Conservation (phyloP, 2,888 invertebrate species). For the Amiota mariae region DNA sequence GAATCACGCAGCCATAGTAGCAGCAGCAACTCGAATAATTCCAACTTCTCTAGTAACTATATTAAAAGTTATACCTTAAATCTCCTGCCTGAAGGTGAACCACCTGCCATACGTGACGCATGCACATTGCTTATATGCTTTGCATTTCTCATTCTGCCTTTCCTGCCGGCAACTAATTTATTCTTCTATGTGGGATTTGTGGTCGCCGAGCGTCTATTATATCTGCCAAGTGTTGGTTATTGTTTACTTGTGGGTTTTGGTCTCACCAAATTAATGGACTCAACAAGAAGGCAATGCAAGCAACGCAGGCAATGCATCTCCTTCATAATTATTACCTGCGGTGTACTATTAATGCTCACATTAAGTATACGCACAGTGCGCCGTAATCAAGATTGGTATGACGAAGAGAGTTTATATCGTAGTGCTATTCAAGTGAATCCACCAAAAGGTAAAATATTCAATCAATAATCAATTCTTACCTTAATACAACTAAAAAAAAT, state of each 20-base stretch:
- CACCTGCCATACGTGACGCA: slow-evolving; percentile 51
- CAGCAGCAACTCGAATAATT: slow-evolving; percentile 66
- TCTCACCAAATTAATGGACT: slow-evolving; percentile 73
- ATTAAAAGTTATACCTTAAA: slow-evolving; percentile 38
- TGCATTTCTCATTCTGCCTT: slow-evolving; percentile 90
- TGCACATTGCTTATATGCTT: slow-evolving; percentile 77
- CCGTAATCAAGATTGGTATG: slow-evolving; percentile 92
- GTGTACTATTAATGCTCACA: slow-evolving; percentile 78
- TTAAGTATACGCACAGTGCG: slow-evolving; percentile 85
- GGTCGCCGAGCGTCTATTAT: slow-evolving; percentile 95
- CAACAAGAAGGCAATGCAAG: slow-evolving; percentile 36
- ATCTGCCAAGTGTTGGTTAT: slow-evolving; percentile 96
- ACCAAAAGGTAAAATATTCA: slow-evolving; percentile 86
- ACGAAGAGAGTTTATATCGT: slow-evolving; percentile 93
- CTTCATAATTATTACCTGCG: slow-evolving; percentile 64
- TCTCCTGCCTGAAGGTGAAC: slow-evolving; percentile 57
- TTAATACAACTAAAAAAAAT: not conserved
- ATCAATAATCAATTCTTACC: not conserved
- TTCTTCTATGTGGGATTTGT: slow-evolving; percentile 99
- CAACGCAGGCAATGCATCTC: not conserved
- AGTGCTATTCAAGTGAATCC: slow-evolving; percentile 95
- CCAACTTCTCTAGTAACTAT: slow-evolving; percentile 48
- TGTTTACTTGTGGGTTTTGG: slow-evolving; percentile 90
- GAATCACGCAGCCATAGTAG: slow-evolving; percentile 69
- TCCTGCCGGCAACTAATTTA: slow-evolving; percentile 95